Evolutionary conservation across 2,888 invertebrate genomes (phyloP).

Genomic region (Sarcophaga caerulescens): DNA sequence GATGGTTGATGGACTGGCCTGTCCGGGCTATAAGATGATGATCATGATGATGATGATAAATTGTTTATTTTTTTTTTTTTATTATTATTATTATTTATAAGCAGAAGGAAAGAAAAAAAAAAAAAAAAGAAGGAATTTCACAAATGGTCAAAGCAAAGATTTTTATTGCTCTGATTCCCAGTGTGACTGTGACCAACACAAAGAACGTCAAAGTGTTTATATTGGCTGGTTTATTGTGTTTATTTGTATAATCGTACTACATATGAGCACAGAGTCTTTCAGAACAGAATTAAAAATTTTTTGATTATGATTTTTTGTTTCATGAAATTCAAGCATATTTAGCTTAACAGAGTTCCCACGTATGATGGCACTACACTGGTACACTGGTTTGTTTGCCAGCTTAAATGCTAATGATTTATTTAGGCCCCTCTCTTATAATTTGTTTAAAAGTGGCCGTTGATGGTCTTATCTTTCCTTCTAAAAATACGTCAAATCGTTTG

Average conservation of each 20-base stretch:
- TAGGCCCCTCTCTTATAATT: background rate
- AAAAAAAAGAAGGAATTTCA: background rate
- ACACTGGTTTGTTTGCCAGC: background rate
- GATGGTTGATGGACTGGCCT: constrained; percentile 61
- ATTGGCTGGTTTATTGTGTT: constrained; percentile 27
- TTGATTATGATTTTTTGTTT: background rate
- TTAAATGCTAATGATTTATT: constrained; percentile 35
- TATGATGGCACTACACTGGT: background rate
- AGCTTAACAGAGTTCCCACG: constrained; percentile 55
- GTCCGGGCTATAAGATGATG: no score
- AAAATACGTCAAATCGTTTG: constrained; percentile 61
- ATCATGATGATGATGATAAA: constrained; percentile 53
- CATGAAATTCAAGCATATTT: constrained; percentile 38
- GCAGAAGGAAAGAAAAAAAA: background rate
- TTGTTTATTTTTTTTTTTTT: constrained; percentile 65
- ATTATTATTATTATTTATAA: constrained; percentile 12
- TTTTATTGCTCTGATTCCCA: constrained; percentile 13
- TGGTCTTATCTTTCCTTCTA: constrained; percentile 14
- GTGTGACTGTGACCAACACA: no score
- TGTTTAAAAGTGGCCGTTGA: background rate
- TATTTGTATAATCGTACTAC: constrained; percentile 49
- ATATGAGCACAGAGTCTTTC: constrained; percentile 16
- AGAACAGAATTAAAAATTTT: constrained; percentile 21
- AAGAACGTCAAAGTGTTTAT: background rate
- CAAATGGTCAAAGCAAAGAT: constrained; percentile 4